Conservation (phyloP, 2,888 invertebrate genomes). For the Carabus problematicus region DNA sequence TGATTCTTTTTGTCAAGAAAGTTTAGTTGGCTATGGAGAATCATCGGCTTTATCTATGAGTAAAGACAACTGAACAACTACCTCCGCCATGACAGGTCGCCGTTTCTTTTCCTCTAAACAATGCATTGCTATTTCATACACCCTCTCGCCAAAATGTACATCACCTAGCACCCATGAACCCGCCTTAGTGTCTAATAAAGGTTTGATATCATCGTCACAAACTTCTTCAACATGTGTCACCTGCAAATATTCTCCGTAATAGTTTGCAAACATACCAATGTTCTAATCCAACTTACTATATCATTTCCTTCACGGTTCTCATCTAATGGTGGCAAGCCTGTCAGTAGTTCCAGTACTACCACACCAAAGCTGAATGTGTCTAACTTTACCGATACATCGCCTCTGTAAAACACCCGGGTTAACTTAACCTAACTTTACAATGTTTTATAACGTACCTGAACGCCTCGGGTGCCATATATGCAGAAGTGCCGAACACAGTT, state of each 20-base stretch:
- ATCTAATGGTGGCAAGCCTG: conserved; percentile 72
- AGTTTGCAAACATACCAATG: conserved; percentile 1
- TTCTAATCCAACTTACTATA: conserved; percentile 59
- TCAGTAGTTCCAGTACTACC: conserved; percentile 75
- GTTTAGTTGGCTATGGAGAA: not conserved
- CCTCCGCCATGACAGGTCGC: conserved; percentile 67
- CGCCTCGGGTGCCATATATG: conserved; percentile 82
- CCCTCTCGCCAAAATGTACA: conserved; percentile 58
- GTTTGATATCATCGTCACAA: conserved; percentile 62
- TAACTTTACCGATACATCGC: conserved; percentile 74
- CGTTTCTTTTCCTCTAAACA: conserved; percentile 67
- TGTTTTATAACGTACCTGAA: conserved; percentile 54
- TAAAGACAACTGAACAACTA: conserved; percentile 58
- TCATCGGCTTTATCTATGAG: conserved; percentile 56
- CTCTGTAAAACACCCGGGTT: conserved; percentile 54
- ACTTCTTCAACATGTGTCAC: conserved; percentile 65
- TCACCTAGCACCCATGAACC: conserved; percentile 60
- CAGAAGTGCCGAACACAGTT: conserved; percentile 70
- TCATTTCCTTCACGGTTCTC: conserved; percentile 63
- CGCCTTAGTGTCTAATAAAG: conserved; percentile 65
- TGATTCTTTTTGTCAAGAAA: too few relatives aligned
- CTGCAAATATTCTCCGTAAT: conserved; percentile 48
- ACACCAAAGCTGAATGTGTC: conserved; percentile 82
- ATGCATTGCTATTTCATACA: conserved; percentile 64
- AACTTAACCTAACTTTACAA: not conserved